Base-by-base conservation (phyloP, 2,888 invertebrate genomes). In the Unio pictorum region DNA sequence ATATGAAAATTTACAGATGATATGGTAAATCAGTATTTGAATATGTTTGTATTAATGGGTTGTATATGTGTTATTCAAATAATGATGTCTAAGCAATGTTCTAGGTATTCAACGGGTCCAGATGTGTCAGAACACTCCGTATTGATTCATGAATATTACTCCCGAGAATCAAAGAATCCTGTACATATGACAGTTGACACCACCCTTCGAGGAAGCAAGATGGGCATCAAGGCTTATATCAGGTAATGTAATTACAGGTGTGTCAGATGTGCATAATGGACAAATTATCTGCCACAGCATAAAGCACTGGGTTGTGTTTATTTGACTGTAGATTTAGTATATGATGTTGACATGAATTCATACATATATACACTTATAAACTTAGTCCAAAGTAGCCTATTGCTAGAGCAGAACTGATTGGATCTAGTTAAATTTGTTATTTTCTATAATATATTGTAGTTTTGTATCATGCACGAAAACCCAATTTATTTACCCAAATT, bases 101-200 rank as follows among this genome's bases (percentile, higher is more conserved):
- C 7, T 74, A 91, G 91, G 91, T 92, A 92, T 95, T 98, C 98
- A 1, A 99, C 99, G 0, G 98, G 98, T 67, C 94, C 96, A 82
- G 98, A 99, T 91, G 97, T 99, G 60, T 97, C 98, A 0, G 97
- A 96, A 88, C 98, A 98, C 91, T 98, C 98, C 67, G 96, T 97
- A 0, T 95, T 98, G 68, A 98, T 98, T 89, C 98, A 98, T 88
- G 98, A 98, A 90, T 98, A 98, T 91, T 98, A 98, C 90, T 94
- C 97, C 18, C 93, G 97, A 76, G 98, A 98, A 91, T 86, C 88
- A 61, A 95, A 95, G 85, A 95, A 95, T 90, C 98, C 98, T 0
- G 94, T 99, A 61, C 98, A 99, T 90, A 92, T 99, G 81, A 98
- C 98, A 20, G 93, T 99, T 68, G 99, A 99, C 91, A 98, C 98